Base-by-base conservation (phyloP, 2,888 invertebrate species). In the Scaptodrosophila latifasciaeformis region DNA sequence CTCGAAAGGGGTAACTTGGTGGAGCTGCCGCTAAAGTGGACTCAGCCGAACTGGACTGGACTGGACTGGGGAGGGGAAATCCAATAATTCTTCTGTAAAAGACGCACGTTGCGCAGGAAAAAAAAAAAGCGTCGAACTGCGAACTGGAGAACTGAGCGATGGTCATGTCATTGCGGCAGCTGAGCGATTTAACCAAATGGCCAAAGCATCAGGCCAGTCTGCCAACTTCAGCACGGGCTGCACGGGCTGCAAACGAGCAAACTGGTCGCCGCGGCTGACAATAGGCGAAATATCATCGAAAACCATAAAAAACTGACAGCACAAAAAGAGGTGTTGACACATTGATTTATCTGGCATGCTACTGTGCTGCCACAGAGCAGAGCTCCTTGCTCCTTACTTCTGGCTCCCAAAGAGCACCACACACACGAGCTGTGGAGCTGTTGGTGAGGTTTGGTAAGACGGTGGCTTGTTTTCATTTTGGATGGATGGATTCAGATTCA, bases 301-400 rank as follows among this genome's bases (percentile, higher is more conserved):
- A 81, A 77, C 81, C 84, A 84, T 82, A 83, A 85, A 75, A 84
- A 84, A 81, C 81, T 85, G 84, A 85, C 85, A 85, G 84, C 79
- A 83, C 84, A 83, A 83, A 84, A 84, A 85, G 84, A 85, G 85
- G 85, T 85, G 85, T 85, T 85, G 85, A 85, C 85, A 85, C 85
- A 81, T 85, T 85, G 85, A 85, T 85, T 85, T 85, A 85, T 85
- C 85, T 85, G 82, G 81, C 82, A 84, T 81, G 84, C 82, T 83
- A 84, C 83, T 77, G 83, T 80, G 74, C 75, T 51, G 67, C 77
- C 9, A 39, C 17, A 10, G 19, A n/a, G n/a, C n/a, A n/a, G n/a
- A n/a, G n/a, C 39, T 34, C 9, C 48, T 29, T 44, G 19, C 52
- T 42, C 46, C 48, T 34, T 43, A 35, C n/a, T n/a, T n/a, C n/a